Base-by-base conservation (phyloP, 2,797 vertebrate genomes). In the Sphenopsis melanotis region DNA sequence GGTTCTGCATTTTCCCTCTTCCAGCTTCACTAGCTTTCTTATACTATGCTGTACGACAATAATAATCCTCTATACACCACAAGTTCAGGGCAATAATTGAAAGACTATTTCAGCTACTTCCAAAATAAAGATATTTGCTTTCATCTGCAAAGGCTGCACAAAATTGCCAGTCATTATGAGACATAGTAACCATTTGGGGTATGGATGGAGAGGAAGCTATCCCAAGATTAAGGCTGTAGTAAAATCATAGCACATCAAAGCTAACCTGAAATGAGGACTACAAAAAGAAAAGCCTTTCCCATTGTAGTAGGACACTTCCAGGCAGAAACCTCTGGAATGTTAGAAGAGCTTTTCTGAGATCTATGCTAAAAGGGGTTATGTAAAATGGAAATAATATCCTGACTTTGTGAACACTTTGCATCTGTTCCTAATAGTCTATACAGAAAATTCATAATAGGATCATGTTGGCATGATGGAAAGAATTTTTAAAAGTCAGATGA, bases 211-310 rank as follows among this genome's bases (percentile, higher is more conserved):
- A 64, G 65, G 90, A 89, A 81, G 9, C 37, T 71, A 15, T 41
- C 36, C 22, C 27, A 81, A 86, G 72, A 90, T 86, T 55, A 83
- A 88, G 90, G 59, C 22, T 56, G 5, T 44, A 70, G 49, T 78
- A 83, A 93, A 93, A 90, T 86, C 56, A 56, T 27, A 84, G 21
- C 34, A 90, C 78, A 87, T 82, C 57, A 93, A 92, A 95, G 70
- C 26, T 69, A 71, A 81, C 19, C 41, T 57, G 36, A 89, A 89
- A 61, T 29, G 20, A 92, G 9, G 12, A 59, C 32, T 63, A 36
- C 26, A 52, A 22, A 86, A 88, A 70, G 15, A 47, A 85, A 77
- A 90, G 10, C 9, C 44, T 69, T 77, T 72, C 26, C n/a, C 53
- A 11, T 61, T 60, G 27, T 32, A 46, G 32, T 32, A 29, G 20